Conservation (phyloP, 2,113 vertebrate species). For the Halichoerus grypus region DNA sequence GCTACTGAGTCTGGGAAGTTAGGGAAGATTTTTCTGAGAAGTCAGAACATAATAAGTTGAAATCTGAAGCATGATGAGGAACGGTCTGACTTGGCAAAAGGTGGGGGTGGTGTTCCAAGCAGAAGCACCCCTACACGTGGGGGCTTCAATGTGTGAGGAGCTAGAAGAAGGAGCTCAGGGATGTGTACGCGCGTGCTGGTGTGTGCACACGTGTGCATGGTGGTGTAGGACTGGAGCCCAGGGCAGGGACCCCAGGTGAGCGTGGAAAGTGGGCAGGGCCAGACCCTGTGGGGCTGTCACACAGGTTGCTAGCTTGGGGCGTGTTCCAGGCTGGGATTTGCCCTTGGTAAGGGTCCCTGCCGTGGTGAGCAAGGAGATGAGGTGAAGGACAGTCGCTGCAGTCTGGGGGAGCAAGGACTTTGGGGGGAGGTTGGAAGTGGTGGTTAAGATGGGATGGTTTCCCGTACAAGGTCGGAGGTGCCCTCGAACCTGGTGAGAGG, state of each 20-base stretch:
- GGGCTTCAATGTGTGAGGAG: neutral
- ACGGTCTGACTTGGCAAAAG: neutral
- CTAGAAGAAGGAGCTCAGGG: neutral
- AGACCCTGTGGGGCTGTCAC: neutral
- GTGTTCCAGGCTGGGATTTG: neutral
- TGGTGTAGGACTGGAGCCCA: neutral
- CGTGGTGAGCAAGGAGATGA: neutral
- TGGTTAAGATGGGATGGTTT: neutral
- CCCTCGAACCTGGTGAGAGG: neutral
- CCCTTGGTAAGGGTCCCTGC: neutral
- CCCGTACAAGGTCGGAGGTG: no score
- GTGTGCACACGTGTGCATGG: rapidly evolving
- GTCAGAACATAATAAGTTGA: neutral
- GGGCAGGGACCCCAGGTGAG: neutral
- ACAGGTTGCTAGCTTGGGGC: no score
- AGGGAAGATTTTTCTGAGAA: neutral
- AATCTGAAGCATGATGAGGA: neutral
- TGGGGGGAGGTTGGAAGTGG: neutral
- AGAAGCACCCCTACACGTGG: rapidly evolving
- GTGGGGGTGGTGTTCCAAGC: no score
- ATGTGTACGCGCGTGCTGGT: neutral
- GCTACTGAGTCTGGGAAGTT: neutral
- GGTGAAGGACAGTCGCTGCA: neutral
- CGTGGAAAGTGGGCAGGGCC: neutral
- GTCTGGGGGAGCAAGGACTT: neutral